phyloP scores from a whole-genome alignment of 2,797 vertebrate genomes.

The Macropus fuliginosus region DNA sequence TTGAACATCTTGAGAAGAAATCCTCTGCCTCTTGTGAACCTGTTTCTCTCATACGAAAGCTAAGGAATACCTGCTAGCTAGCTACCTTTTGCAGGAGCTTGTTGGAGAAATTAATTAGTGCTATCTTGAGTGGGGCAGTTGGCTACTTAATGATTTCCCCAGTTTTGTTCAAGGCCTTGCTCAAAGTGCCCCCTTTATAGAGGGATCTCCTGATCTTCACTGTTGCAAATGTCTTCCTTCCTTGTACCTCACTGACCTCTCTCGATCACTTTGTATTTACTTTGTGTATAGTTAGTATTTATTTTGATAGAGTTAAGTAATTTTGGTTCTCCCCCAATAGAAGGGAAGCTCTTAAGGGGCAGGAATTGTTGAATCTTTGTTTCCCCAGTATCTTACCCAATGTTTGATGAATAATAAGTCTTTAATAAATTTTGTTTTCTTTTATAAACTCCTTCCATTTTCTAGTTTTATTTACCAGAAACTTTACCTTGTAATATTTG shows the following conservation, averaged over 20 bases:
- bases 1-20: not conserved
- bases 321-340: not conserved
- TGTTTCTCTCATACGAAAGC: not conserved
- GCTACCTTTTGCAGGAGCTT: not conserved
- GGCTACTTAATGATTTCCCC: not conserved
- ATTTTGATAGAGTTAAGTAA: not conserved
- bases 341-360: not conserved
- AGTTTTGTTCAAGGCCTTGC: not conserved
- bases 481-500: constrained; percentile 43
- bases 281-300: not conserved
- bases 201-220: not conserved
- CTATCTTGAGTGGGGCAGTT: not conserved
- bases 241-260: not conserved
- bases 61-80: not conserved
- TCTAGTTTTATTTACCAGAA: constrained; percentile 27
- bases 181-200: not conserved
- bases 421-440: not conserved
- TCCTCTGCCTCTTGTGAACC: not conserved
- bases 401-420: too few relatives aligned
- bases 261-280: not conserved
- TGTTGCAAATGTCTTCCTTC: not conserved
- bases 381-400: not conserved
- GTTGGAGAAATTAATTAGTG: not conserved
- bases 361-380: not conserved
- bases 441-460: constrained; percentile 13